Percentiles rank a stretch among this genome's conserved stretches.
These are phyloP conservation scores for Blastobasis lacticolella DNA, from an alignment of 2,888 invertebrate species.

Conservation along the genomic window DNA sequence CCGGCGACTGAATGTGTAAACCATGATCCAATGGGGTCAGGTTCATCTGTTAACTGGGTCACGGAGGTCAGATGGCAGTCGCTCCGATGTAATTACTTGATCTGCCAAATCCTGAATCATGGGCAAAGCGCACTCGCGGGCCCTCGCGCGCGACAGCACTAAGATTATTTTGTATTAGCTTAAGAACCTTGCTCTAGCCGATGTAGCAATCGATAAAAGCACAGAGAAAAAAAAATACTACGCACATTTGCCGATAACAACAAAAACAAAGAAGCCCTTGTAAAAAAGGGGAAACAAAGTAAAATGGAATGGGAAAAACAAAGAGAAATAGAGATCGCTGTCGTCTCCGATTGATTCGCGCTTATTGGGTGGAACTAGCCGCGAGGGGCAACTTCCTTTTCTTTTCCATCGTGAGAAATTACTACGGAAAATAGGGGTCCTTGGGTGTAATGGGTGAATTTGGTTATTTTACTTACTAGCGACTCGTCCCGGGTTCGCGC, in stretches of 20 bases:
- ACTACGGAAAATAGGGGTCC: conserved; percentile 2
- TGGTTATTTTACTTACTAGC: too few relatives aligned
- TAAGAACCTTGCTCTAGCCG: background rate
- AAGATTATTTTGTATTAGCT: background rate
- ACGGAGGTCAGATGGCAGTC: too few relatives aligned
- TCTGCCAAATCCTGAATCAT: too few relatives aligned
- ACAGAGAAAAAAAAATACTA: background rate
- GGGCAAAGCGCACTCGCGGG: background rate
- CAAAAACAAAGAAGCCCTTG: background rate
- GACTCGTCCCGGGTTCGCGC: too few relatives aligned
- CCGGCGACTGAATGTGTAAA: too few relatives aligned
- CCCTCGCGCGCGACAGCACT: too few relatives aligned
- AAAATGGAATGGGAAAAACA: background rate
- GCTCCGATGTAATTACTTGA: too few relatives aligned
- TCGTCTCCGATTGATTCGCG: background rate
- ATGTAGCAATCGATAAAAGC: background rate
- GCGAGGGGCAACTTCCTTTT: background rate
- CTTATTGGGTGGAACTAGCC: conserved; percentile 2
- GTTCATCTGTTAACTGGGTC: too few relatives aligned
- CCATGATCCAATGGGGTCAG: too few relatives aligned
- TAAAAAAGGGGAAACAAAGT: too few relatives aligned
- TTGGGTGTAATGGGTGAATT: background rate
- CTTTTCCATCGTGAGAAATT: conserved; percentile 7
- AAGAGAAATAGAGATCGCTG: background rate
- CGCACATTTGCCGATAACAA: background rate